Evolutionary conservation across 2,113 vertebrate species (phyloP).

Genomic region (Chionis minor): DNA sequence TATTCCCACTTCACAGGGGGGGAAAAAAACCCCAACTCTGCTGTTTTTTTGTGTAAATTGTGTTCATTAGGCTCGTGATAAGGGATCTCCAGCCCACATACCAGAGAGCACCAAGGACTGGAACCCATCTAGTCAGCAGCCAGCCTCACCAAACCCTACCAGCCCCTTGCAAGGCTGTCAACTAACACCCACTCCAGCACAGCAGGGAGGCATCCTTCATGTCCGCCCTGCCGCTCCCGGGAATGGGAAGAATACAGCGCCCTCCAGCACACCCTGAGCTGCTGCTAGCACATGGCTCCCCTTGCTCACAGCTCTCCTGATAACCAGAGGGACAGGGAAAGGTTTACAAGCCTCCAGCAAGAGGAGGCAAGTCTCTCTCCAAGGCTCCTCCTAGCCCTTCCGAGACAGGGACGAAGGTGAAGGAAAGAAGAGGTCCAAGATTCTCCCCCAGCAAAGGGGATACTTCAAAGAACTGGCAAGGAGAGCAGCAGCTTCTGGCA

Average conservation of each 20-base stretch:
- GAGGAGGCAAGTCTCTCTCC: not conserved
- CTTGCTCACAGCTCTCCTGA: not conserved
- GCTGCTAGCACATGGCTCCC: not conserved
- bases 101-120: not conserved
- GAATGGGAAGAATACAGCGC: rapidly evolving
- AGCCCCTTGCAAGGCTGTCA: not conserved
- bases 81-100: not conserved
- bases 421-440: not conserved
- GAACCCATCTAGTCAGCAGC: rapidly evolving
- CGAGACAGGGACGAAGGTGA: not conserved
- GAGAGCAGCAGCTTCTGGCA: not conserved
- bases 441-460: not conserved
- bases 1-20: not conserved
- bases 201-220: not conserved
- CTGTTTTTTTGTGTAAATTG: not conserved
- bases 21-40: not conserved
- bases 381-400: not conserved
- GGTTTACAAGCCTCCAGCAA: not conserved
- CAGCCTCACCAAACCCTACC: not conserved
- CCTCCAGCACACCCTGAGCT: not conserved
- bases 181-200: rapidly evolving
- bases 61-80: not conserved
- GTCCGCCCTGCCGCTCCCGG: rapidly evolving
- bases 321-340: not conserved
- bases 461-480: not conserved